Base-by-base conservation (phyloP, 2,113 vertebrate species). In the Myiozetetes cayanensis region DNA sequence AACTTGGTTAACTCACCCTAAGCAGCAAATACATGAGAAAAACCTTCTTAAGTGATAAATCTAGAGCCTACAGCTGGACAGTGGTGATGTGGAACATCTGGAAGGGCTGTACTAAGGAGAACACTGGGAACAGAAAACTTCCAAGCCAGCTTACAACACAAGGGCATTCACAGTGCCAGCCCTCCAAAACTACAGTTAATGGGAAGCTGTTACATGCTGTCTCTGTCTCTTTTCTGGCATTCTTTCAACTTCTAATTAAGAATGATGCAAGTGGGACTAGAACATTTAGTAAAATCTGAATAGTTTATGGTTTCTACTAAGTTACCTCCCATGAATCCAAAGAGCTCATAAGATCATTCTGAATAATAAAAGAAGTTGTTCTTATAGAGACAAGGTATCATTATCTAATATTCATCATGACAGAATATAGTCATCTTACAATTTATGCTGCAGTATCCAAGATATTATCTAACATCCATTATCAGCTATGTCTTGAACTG, bases 341-440 rank as follows among this genome's bases (percentile, higher is more conserved):
- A 94, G 63, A 94, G 61, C 87, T 95, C 79, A 76, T 93, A 89
- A 96, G 90, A 95, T 84, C 65, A 35, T 50, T 75, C 70, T 92
- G 92, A 94, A 96, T 93, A 93, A 94, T 92, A 86, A 91, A 93
- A 46, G 83, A 93, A 93, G 90, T 90, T 96, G 92, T 96, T 95
- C 88, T 96, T 90, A 82, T 30, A 87, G 68, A 86, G 65, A 88
- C 58, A 94, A 87, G 78, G 81, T 94, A 94, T 89, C 50, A 95
- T 96, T 95, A 95, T 85, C 89, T 93, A 92, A 96, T 95, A 95
- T 68, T 93, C 65, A 66, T 75, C 79, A 87, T 49, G 63, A 95
- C 63, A 50, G 80, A 92, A 59, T 87, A 67, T 7, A 94, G 59
- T 91, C 82, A 76, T 87, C 44, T 87, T 89, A 73, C 63, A 95